Percentiles rank a stretch among this genome's conserved stretches.
phyloP scores from a whole-genome alignment of 2,113 vertebrate genomes.

The Seriola aureovittata region DNA sequence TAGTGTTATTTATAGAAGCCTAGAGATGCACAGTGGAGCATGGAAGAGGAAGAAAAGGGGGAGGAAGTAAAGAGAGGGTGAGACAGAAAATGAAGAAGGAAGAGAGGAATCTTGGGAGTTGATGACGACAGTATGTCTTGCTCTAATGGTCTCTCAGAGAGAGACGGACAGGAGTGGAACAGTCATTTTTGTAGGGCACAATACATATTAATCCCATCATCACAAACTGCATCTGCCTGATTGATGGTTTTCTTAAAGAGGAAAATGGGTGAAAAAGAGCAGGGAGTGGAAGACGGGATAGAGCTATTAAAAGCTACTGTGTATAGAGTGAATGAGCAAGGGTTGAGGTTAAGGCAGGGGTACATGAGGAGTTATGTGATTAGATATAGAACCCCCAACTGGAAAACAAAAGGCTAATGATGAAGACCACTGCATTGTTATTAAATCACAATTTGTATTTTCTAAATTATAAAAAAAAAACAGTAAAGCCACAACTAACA shows the following conservation, averaged over 20 bases:
- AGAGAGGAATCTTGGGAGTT: slow-evolving; percentile 4
- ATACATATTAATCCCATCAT: slow-evolving; percentile 50
- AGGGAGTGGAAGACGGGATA: not conserved
- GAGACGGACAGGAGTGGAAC: slow-evolving; percentile 12
- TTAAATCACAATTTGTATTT: not conserved
- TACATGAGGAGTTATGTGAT: slow-evolving; percentile 2
- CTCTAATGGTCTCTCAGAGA: slow-evolving; percentile 38
- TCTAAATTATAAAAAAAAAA: not conserved
- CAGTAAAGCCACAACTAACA: not conserved
- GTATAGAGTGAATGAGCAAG: not conserved
- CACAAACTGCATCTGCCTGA: slow-evolving; percentile 26
- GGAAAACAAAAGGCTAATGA: not conserved
- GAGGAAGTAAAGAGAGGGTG: slow-evolving; percentile 24
- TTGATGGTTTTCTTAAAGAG: slow-evolving; percentile 34
- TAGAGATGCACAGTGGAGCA: slow-evolving; percentile 34
- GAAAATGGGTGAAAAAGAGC: slow-evolving; percentile 2
- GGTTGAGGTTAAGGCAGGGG: not conserved
- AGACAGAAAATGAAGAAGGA: slow-evolving; percentile 21
- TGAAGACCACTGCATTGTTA: not conserved
- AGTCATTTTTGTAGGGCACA: slow-evolving; percentile 30
- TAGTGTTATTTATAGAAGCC: slow-evolving; percentile 79
- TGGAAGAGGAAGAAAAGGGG: not conserved
- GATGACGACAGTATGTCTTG: slow-evolving; percentile 37
- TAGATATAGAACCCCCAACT: not conserved
- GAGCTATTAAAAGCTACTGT: slow-evolving; percentile 25